Percentiles rank a stretch among this genome's conserved stretches.
Conservation (phyloP, 2,113 vertebrate species). For the Gorilla gorilla region DNA sequence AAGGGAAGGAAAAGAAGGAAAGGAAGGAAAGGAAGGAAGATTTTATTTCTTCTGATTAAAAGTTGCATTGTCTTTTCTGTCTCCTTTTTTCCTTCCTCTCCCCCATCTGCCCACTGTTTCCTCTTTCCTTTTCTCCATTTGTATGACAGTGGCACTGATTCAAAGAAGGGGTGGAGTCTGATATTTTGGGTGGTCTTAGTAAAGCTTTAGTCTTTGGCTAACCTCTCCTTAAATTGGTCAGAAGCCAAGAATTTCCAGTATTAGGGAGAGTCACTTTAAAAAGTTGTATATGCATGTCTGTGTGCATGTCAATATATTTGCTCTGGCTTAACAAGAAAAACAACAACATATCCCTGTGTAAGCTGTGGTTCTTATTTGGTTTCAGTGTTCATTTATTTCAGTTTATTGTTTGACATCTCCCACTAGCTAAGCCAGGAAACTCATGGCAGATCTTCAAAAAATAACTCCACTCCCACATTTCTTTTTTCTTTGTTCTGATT, state of each 20-base stretch:
- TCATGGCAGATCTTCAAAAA: constrained; percentile 38
- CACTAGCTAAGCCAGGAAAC: constrained; percentile 51
- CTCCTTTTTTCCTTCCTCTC: background rate
- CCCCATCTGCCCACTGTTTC: background rate
- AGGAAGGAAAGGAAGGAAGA: background rate
- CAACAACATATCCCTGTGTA: constrained; percentile 15
- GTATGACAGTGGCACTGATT: constrained; percentile 5
- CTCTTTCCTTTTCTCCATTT: constrained; percentile 9
- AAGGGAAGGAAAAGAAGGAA: no score
- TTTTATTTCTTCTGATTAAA: constrained; percentile 44
- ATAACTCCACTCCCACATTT: background rate
- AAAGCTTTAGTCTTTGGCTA: constrained; percentile 73
- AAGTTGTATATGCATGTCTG: background rate
- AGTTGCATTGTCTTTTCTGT: constrained; percentile 15
- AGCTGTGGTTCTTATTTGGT: constrained; percentile 32
- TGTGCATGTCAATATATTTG: background rate
- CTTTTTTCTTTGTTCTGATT: constrained; percentile 42
- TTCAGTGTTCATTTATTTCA: constrained; percentile 63
- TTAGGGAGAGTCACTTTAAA: constrained; percentile 44
- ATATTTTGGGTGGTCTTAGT: constrained; percentile 65
- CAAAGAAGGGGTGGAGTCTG: constrained; percentile 27
- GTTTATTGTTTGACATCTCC: constrained; percentile 63
- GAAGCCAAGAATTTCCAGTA: constrained; percentile 52
- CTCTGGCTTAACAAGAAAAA: constrained; percentile 19
- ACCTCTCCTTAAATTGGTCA: constrained; percentile 55